phyloP scores from a whole-genome alignment of 1,140 invertebrate species.

The Ylistrum balloti region DNA sequence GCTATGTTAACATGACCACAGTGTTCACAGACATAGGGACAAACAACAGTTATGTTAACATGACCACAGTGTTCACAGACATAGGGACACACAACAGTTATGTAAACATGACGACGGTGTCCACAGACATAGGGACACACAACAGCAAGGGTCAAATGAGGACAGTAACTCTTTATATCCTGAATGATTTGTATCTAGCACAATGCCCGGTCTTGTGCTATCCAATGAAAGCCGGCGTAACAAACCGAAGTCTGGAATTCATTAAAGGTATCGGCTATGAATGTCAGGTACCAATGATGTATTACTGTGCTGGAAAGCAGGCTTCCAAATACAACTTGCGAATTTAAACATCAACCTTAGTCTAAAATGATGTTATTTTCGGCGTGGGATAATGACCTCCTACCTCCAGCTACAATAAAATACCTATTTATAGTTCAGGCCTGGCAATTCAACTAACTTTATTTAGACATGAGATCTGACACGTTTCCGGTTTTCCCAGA shows the following conservation, averaged over 20 bases:
- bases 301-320: neutral
- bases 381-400: neutral
- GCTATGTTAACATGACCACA: no score
- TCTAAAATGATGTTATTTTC: slow-evolving; percentile 1
- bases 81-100: no score
- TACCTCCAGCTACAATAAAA: neutral
- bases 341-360: neutral
- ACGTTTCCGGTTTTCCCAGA: neutral
- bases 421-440: neutral
- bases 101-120: no score
- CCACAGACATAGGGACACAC: no score
- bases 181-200: neutral
- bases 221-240: neutral
- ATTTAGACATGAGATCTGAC: neutral
- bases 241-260: neutral
- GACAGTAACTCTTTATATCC: neutral
- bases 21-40: no score
- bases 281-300: neutral
- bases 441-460: neutral
- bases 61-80: no score
- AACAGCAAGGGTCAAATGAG: no score
- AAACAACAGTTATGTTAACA: no score
- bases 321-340: neutral
- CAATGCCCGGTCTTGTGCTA: neutral
- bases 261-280: neutral